Percentiles rank a stretch among this genome's conserved stretches.
phyloP scores from a whole-genome alignment of 2,888 invertebrate species.

The Microplitis deprimator region DNA sequence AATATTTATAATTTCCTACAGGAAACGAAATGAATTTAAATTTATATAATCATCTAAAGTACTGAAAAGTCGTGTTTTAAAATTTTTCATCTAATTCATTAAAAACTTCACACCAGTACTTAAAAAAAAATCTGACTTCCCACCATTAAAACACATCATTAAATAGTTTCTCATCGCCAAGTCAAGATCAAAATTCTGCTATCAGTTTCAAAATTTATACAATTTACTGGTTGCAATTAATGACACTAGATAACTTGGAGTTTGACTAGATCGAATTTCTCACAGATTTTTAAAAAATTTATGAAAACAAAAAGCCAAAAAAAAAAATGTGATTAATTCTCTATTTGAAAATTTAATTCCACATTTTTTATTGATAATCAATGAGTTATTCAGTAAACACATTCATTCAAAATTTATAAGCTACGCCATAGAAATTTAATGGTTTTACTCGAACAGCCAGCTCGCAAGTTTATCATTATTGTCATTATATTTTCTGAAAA shows the following conservation, averaged over 20 bases:
- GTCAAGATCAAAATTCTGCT: neutral
- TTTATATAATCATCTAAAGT: neutral
- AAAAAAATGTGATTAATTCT: no score
- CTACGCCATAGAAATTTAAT: neutral
- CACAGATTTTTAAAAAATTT: no score
- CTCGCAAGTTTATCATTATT: neutral
- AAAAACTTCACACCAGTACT: neutral
- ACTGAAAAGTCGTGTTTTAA: neutral
- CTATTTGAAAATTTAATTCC: no score
- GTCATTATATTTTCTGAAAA: neutral
- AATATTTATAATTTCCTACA: no score
- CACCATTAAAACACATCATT: neutral
- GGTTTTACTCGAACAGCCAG: neutral
- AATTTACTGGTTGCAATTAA: no score
- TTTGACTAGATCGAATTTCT: no score
- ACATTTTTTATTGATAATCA: no score
- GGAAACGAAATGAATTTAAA: neutral
- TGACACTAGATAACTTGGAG: no score
- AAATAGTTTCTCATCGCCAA: neutral
- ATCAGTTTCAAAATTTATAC: no score
- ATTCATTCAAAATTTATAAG: neutral
- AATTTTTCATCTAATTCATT: neutral
- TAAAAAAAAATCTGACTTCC: neutral
- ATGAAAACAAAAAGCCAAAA: no score
- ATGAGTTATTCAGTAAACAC: neutral